Evolutionary conservation across 1,140 invertebrate genomes (phyloP), one percentile per base, ranked within the genome.

Genomic region (Zaprionus ghesquierei): DNA sequence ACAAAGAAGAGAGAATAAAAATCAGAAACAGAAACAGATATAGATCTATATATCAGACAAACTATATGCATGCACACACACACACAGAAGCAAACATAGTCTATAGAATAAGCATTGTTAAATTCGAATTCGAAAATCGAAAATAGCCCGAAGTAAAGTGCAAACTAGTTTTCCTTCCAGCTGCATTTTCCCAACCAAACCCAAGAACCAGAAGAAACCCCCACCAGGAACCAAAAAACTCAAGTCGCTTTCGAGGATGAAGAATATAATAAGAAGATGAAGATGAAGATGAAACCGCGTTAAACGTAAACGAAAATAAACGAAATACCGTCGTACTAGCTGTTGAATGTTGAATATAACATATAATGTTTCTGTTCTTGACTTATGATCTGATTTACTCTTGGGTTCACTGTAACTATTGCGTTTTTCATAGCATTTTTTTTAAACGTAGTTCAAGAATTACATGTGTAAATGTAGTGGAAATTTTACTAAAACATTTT

Each of bases 321-420:
- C 51, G 15, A 66, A 65, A 54, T 41, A 66, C 69, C 69, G 63
- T 68, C 69, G 49, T 68, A 72, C 55, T 72, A 72, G 69, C 63
- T 72, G 63, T 72, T 72, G 49, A 72, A 68, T 72, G 69, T 72
- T 72, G n/a, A 41, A 72, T 72, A 44, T 51, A 50, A 41, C 58
- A 59, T 59, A 53, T 27, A 38, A 23, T 58, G 10, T 65, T n/a
- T 46, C 58, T 50, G 33, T 41, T 63, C 15, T 12, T 13, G 13
- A 23, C 12, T 38, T 20, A 15, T 63, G 15, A 53, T 27, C 33
- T 41, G 22, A 54, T 18, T 25, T 56, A 20, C 15, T 35, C 35
- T 51, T 41, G 35, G 35, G 23, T 27, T n/a, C 58, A 33, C 22
- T 25, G 25, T 25, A 29, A 13, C 22, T 15, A 53, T 56, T 53